These are phyloP conservation scores for Myzus persicae DNA, from an alignment of 1,140 invertebrate species.

Conservation along the genomic window DNA sequence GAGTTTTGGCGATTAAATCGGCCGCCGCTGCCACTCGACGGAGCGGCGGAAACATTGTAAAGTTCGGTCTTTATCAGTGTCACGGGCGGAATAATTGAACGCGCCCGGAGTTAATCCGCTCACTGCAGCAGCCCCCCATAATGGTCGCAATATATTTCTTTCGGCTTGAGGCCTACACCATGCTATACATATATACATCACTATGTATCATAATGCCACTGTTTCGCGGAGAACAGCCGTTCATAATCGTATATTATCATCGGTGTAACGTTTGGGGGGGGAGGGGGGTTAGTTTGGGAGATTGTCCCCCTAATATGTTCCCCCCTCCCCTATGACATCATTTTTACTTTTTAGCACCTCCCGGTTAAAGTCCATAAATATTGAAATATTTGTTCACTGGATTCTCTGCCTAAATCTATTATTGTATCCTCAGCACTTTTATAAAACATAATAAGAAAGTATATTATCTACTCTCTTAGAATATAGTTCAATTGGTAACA, in stretches of 20 bases:
- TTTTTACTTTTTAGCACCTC: not conserved
- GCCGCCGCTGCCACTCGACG: not conserved
- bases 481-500: too few species aligned
- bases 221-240: not conserved
- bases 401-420: too few species aligned
- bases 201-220: not conserved
- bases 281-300: too few species aligned
- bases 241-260: not conserved
- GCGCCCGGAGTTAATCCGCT: constrained; percentile 43
- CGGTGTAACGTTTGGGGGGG: too few species aligned
- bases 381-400: too few species aligned
- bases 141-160: constrained; percentile 54
- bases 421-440: too few species aligned
- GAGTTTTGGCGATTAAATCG: constrained; percentile 37
- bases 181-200: not conserved
- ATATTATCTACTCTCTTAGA: too few species aligned
- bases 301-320: not conserved
- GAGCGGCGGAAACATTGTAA: constrained; percentile 41
- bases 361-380: too few species aligned
- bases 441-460: too few species aligned
- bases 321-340: too few species aligned
- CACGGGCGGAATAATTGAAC: constrained; percentile 54
- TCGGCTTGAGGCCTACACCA: not conserved
- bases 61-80: constrained; percentile 54
- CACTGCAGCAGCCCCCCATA: not conserved